Evolutionary conservation across 2,888 invertebrate species (phyloP).

Genomic region (Opisthograptis luteolata): DNA sequence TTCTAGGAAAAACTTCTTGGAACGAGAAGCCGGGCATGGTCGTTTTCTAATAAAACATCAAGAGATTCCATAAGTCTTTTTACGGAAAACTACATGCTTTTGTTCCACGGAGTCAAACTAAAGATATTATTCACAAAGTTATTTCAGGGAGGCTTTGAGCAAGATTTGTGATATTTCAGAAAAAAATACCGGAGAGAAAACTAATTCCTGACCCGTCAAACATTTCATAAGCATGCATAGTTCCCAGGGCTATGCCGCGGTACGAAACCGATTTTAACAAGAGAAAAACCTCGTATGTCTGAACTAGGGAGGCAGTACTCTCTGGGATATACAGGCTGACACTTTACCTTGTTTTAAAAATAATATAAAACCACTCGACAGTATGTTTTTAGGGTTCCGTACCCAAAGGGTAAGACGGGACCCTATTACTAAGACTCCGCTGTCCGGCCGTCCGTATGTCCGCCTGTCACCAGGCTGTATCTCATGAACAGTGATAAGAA

Average conservation of each 20-base stretch:
- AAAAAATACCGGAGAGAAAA: constrained; percentile 55
- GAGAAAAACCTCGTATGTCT: constrained; percentile 49
- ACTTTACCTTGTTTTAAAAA: too few relatives aligned
- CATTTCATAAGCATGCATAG: constrained; percentile 71
- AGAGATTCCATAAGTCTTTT: not conserved
- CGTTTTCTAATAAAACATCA: too few relatives aligned
- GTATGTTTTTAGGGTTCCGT: too few relatives aligned
- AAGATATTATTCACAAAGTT: constrained; percentile 26
- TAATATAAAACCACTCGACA: too few relatives aligned
- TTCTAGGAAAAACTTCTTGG: not conserved
- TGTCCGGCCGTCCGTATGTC: too few relatives aligned
- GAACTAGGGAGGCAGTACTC: constrained; percentile 29
- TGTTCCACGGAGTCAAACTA: constrained; percentile 1
- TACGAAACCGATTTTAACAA: constrained; percentile 65
- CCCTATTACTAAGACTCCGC: too few relatives aligned
- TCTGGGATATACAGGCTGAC: constrained; percentile 9
- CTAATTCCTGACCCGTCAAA: constrained; percentile 75
- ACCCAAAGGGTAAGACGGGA: too few relatives aligned
- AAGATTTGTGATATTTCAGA: constrained; percentile 28
- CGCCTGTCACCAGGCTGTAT: too few relatives aligned
- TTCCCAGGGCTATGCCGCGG: constrained; percentile 54
- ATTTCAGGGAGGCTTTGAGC: constrained; percentile 23
- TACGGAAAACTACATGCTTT: not conserved
- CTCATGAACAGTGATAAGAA: too few relatives aligned
- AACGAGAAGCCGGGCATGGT: too few relatives aligned